Conservation (phyloP, 2,888 invertebrate species). For the Andrena marginata region DNA sequence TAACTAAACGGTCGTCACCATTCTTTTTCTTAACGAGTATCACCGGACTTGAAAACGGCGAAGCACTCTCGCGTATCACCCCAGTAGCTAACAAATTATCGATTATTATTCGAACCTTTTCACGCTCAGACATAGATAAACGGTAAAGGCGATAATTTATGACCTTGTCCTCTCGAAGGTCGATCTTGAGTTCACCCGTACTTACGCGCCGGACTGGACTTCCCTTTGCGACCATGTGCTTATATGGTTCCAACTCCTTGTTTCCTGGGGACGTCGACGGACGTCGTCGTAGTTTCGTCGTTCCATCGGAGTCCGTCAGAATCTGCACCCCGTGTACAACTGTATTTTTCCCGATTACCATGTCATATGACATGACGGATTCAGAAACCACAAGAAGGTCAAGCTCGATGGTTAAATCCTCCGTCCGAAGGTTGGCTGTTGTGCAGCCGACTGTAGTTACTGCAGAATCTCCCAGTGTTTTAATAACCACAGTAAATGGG, state of each 20-base stretch:
- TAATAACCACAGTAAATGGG: too few species aligned
- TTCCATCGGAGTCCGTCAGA: too few species aligned
- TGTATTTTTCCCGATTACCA: too few species aligned
- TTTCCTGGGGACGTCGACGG: too few species aligned
- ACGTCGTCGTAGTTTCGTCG: too few species aligned
- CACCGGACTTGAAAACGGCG: constrained; percentile 25
- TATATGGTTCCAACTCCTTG: not conserved
- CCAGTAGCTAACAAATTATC: not conserved
- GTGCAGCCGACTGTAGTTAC: too few species aligned
- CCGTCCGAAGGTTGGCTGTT: too few species aligned
- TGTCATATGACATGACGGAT: too few species aligned
- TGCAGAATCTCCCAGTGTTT: too few species aligned
- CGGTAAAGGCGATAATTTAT: constrained; percentile 24
- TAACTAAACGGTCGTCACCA: constrained; percentile 4
- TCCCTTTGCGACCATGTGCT: constrained; percentile 7
- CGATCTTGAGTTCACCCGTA: constrained; percentile 17
- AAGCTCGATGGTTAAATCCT: too few species aligned
- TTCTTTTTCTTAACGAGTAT: constrained; percentile 36
- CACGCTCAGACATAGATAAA: constrained; percentile 7
- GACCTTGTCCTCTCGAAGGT: not conserved
- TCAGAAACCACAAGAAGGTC: too few species aligned
- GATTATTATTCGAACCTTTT: constrained; percentile 26
- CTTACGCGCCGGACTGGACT: not conserved
- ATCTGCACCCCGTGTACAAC: too few species aligned
- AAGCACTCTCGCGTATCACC: constrained; percentile 31